Evolutionary conservation across 1,140 invertebrate genomes (phyloP).

Genomic region (Pseudoatta argentina): DNA sequence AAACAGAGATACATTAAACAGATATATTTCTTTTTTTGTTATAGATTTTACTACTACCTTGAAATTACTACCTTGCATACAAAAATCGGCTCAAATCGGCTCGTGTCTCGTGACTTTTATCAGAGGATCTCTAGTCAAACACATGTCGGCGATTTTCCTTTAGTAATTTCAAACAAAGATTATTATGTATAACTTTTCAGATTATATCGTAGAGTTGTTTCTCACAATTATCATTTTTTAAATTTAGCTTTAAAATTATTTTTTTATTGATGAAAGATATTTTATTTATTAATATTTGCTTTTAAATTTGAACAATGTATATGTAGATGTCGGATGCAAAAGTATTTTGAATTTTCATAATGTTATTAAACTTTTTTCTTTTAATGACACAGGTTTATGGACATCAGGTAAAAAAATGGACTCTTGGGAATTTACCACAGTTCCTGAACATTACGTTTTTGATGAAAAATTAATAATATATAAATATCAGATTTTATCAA

Average conservation of each 20-base stretch:
- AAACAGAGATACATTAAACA: too few relatives aligned
- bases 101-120: too few relatives aligned
- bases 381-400: slow-evolving; percentile 13
- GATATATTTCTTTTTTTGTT: too few relatives aligned
- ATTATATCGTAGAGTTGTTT: neutral
- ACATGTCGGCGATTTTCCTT: too few relatives aligned
- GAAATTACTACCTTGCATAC: too few relatives aligned
- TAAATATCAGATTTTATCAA: neutral
- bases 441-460: slow-evolving; percentile 68
- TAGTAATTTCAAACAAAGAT: neutral
- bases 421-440: slow-evolving; percentile 66
- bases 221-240: slow-evolving; percentile 9
- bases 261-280: neutral
- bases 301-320: neutral
- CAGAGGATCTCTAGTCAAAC: too few relatives aligned
- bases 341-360: slow-evolving; percentile 64
- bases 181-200: neutral
- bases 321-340: slow-evolving; percentile 53
- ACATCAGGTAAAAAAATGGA: neutral
- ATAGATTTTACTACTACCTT: too few relatives aligned
- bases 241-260: neutral
- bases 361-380: slow-evolving; percentile 63
- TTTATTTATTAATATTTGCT: slow-evolving; percentile 22
- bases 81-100: too few relatives aligned
- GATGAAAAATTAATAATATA: slow-evolving; percentile 66